Evolutionary conservation across 1,140 invertebrate genomes (phyloP).

Genomic region (Drosophila ohnishii): DNA sequence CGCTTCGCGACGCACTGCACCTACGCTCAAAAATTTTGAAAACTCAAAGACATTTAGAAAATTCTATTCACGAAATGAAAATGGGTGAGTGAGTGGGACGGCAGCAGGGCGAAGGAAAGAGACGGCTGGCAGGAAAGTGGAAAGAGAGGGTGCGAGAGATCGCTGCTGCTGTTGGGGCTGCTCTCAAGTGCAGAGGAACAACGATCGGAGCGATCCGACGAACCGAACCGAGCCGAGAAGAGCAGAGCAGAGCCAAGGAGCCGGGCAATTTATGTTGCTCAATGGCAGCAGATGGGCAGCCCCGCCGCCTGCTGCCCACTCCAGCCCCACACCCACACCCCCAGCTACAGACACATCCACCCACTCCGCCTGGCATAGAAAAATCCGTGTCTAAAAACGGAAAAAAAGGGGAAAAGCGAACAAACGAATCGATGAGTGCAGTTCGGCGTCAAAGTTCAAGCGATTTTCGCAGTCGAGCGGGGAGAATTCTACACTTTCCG

Average conservation of each 20-base stretch:
- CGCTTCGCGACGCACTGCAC: conserved; percentile 82
- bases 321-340: conserved; percentile 31
- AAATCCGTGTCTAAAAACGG: conserved; percentile 75
- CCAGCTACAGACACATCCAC: conserved; percentile 27
- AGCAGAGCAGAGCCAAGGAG: conserved; percentile 55
- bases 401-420: conserved; percentile 59
- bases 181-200: conserved; percentile 63
- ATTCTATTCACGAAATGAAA: conserved; percentile 69
- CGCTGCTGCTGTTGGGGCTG: conserved; percentile 6
- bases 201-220: conserved; percentile 7
- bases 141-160: conserved; percentile 26
- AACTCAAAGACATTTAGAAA: conserved; percentile 79
- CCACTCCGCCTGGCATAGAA: conserved; percentile 59
- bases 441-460: conserved; percentile 78
- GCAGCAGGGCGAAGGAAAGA: conserved; percentile 6
- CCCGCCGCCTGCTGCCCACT: conserved; percentile 18
- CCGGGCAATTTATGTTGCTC: conserved; percentile 74
- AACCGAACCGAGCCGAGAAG: conserved; percentile 7
- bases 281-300: conserved; percentile 66
- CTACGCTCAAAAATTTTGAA: conserved; percentile 82
- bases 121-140: conserved; percentile 17
- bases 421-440: conserved; percentile 55
- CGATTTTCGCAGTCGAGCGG: conserved; percentile 49
- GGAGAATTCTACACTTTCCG: conserved; percentile 39
- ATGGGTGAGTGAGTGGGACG: conserved; percentile 46